Conservation (phyloP, 2,797 vertebrate species). For the Darevskia mixta region DNA sequence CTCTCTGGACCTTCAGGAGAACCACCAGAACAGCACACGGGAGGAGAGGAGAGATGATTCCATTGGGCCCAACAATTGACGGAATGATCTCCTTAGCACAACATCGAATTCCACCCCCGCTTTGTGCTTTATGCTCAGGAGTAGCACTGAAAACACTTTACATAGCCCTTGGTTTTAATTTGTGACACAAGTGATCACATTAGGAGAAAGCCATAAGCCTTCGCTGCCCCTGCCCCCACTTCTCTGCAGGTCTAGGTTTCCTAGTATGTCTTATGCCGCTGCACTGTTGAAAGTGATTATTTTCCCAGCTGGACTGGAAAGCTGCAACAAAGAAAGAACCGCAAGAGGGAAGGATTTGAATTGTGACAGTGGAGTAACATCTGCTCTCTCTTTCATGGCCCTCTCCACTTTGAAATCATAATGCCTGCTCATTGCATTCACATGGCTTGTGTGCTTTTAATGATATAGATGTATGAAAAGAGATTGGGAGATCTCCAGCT, state of each 20-base stretch:
- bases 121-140: neutral
- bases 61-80: too few species aligned
- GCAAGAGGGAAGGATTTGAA: neutral
- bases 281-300: slow-evolving; percentile 19
- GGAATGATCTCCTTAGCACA: too few species aligned
- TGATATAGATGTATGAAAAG: neutral
- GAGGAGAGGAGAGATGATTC: too few species aligned
- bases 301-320: slow-evolving; percentile 46
- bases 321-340: slow-evolving; percentile 32
- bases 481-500: slow-evolving; percentile 31
- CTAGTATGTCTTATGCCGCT: neutral
- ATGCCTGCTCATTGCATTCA: slow-evolving; percentile 26
- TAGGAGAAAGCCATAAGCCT: neutral
- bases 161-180: neutral
- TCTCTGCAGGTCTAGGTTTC: slow-evolving; percentile 35
- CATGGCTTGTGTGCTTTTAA: slow-evolving; percentile 5
- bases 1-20: too few species aligned
- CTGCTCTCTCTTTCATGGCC: slow-evolving; percentile 24
- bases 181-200: neutral
- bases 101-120: too few species aligned
- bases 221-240: neutral
- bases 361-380: slow-evolving; percentile 8
- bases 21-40: too few species aligned
- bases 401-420: neutral
- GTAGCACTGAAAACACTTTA: neutral